Evolutionary conservation across 23 tunicate species (phyloP), one percentile per base, ranked within the genome.

Genomic region (Styela clava): DNA sequence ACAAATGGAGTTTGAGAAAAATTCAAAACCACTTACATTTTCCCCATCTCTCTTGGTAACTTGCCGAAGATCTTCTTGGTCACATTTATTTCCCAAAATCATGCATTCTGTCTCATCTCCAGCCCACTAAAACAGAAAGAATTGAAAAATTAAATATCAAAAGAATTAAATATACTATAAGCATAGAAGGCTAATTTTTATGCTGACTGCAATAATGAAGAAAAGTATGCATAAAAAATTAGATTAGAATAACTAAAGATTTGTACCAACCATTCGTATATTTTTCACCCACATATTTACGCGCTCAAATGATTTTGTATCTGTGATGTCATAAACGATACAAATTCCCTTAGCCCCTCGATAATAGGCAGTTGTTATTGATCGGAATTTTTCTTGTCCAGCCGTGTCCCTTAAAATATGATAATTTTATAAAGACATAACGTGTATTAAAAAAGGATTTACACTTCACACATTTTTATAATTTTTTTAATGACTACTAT

Each of bases 321-420:
- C 73, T 25, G 94, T 88, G 79, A 88, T 79, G 85, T 88, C 94
- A 74, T 88, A 88, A 2, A 79, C 94, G 31, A 88, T 82, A 2
- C 83, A 26, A 32, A 88, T 86, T 22, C 94, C 94, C 31, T 88
- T 84, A 7, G 94, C 88, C 2, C 94, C 94, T 35, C 94, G 74
- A 82, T 88, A 88, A 52, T 88, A 88, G 16, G 88, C 82, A 2
- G 94, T 83, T 28, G 94, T 88, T 21, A 88, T 84, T 2, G 94
- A 83, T 32, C 88, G 87, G 79, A 79, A 88, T 37, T 72, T 72
- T 79, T 88, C 94, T 36, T 88, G 94, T 36, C 94, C 94, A 2
- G 94, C 94, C 2, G 94, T 88, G 62, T 88, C 94, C 94, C 94
- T 88, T 74, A 0, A 74, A 27, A 32, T 61, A 9, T n/a, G n/a